Percentiles rank a stretch among this genome's conserved stretches.
Evolutionary conservation across 2,888 invertebrate species (phyloP).

Genomic region (Caenorhabditis doughertyi): DNA sequence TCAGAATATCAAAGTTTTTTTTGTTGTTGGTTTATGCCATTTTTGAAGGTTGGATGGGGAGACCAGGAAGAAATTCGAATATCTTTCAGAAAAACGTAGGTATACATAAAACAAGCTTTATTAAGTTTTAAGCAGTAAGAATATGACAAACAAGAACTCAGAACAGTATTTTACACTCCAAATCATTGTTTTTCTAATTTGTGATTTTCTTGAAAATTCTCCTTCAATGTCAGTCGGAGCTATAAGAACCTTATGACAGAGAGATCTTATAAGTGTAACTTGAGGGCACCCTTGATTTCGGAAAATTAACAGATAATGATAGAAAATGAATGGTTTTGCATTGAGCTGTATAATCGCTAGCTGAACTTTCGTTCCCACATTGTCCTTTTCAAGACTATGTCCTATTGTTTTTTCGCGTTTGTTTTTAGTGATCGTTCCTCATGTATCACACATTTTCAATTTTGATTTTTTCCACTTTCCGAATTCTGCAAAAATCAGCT

Average conservation of each 20-base stretch:
- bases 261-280: not conserved
- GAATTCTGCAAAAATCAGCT: not conserved
- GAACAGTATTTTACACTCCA: too few relatives aligned
- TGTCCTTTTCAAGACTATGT: not conserved
- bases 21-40: not conserved
- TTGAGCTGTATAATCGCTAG: not conserved
- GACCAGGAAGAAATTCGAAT: not conserved
- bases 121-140: too few relatives aligned
- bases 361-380: not conserved
- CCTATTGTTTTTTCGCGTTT: not conserved
- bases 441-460: not conserved
- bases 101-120: too few relatives aligned
- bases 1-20: constrained; percentile 11
- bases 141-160: too few relatives aligned
- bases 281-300: not conserved
- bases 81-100: not conserved
- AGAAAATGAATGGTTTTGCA: not conserved
- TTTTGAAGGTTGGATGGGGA: not conserved
- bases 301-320: not conserved
- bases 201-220: too few relatives aligned
- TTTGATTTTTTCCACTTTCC: not conserved
- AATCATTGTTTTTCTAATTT: too few relatives aligned
- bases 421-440: not conserved
- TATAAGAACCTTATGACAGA: not conserved
- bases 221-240: too few relatives aligned